A percentile compares a stretch with the other conserved stretches of the same genome.
Conservation (phyloP, 2,797 vertebrate genomes). For the Galago senegalensis region DNA sequence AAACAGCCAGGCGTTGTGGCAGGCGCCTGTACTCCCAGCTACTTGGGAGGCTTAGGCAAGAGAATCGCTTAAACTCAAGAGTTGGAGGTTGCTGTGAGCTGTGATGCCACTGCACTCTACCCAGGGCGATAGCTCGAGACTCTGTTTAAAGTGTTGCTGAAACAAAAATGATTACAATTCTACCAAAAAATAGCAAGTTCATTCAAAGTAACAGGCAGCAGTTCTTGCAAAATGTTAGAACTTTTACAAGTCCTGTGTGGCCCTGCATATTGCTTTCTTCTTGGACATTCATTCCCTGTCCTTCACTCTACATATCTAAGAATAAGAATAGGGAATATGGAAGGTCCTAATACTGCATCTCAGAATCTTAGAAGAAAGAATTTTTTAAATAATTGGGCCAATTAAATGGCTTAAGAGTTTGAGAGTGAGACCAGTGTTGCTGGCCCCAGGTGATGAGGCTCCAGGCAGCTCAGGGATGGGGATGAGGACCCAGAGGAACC, state of each 20-base stretch:
- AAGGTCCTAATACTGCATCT: neutral
- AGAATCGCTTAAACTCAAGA: too few relatives aligned
- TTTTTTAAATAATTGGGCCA: neutral
- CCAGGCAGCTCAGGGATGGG: neutral
- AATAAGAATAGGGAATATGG: neutral
- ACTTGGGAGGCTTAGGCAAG: too few relatives aligned
- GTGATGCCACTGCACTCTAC: too few relatives aligned
- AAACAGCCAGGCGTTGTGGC: too few relatives aligned
- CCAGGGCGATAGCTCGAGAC: too few relatives aligned
- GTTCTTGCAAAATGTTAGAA: neutral
- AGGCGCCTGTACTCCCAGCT: too few relatives aligned
- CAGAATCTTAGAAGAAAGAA: neutral
- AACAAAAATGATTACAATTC: conserved; percentile 24
- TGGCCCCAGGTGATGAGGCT: accelerated
- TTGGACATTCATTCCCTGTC: neutral
- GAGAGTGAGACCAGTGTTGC: neutral
- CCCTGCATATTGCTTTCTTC: neutral
- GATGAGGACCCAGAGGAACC: neutral
- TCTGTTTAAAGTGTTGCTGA: neutral
- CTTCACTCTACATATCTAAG: neutral
- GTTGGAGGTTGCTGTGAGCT: too few relatives aligned
- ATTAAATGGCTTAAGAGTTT: neutral
- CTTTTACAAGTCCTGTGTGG: neutral
- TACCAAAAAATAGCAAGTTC: neutral
- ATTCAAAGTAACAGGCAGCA: neutral